Conservation (phyloP, 2,113 vertebrate species). For the Poeciliopsis retropinna region DNA sequence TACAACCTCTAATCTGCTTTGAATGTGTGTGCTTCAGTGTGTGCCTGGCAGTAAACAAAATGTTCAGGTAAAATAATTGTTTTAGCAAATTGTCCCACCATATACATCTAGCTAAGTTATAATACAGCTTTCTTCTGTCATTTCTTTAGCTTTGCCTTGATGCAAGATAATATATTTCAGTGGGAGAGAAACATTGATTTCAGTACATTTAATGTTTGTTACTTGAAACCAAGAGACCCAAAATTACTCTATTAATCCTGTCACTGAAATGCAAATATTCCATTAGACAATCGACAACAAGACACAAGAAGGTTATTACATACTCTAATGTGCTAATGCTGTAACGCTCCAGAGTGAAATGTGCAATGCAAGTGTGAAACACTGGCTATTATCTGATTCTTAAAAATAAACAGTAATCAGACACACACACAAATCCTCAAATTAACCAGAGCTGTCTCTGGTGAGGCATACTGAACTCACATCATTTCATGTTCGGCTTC, state of each 20-base stretch:
- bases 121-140: constrained; percentile 3
- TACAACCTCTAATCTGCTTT: neutral
- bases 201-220: constrained; percentile 51
- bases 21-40: neutral
- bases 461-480: constrained; percentile 36
- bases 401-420: constrained; percentile 36
- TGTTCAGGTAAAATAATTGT: neutral
- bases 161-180: neutral
- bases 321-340: constrained; percentile 22
- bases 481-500: constrained; percentile 27
- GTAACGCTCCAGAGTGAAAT: constrained; percentile 8
- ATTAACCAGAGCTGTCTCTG: constrained; percentile 28
- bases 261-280: constrained; percentile 55
- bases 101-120: neutral
- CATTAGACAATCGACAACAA: constrained; percentile 24
- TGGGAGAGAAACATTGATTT: neutral
- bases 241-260: constrained; percentile 51
- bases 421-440: constrained; percentile 11
- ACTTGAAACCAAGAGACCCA: constrained; percentile 41
- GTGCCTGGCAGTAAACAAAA: neutral
- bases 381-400: constrained; percentile 32
- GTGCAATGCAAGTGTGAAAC: constrained; percentile 15
- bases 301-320: constrained; percentile 37
- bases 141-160: constrained; percentile 17
- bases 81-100: neutral